Evolutionary conservation across 1,140 invertebrate genomes (phyloP), one percentile per base, ranked within the genome.

Genomic region (Drosophila rhopaloa): DNA sequence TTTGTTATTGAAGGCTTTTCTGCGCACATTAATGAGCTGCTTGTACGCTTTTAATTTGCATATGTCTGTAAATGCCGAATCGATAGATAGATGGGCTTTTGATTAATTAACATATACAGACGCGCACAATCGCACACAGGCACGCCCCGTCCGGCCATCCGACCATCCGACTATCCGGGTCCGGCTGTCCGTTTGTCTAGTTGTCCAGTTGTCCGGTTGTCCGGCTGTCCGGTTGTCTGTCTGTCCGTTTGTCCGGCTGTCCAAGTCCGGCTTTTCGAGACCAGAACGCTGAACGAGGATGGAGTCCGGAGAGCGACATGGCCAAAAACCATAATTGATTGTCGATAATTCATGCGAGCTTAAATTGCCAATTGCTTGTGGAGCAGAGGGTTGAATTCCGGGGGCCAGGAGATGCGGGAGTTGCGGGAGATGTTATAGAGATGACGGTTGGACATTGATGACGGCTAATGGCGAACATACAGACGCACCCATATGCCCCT

Each of bases 301-400:
- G 63, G 29, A 66, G 74, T 72, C 46, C 40, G 48, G 47, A 47
- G 50, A 82, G 54, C 76, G 55, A 50, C 81, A 85, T 85, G 62
- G 76, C 82, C 83, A 86, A 86, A 86, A 86, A 86, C 83, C 83
- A 88, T 86, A 86, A 86, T 86, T 86, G 83, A 88, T 86, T 86
- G 83, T 86, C 83, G 83, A 86, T 86, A 86, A 86, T 86, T 86
- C 83, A 86, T 86, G 83, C 83, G 83, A 86, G 79, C 83, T 86
- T 88, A 86, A 86, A 86, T 86, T 86, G 83, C 83, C 83, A 86
- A 86, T 86, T 88, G 83, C 83, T 78, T 81, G 74, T 2, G 14
- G 32, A n/a, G 29, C 13, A 16, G n/a, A 51, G 24, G 16, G 16
- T 35, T 35, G 8, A 19, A 19, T 14, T 27, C 24, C 11, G 16